Evolutionary conservation across 2,888 invertebrate species (phyloP).

Genomic region (Lasius platythorax): DNA sequence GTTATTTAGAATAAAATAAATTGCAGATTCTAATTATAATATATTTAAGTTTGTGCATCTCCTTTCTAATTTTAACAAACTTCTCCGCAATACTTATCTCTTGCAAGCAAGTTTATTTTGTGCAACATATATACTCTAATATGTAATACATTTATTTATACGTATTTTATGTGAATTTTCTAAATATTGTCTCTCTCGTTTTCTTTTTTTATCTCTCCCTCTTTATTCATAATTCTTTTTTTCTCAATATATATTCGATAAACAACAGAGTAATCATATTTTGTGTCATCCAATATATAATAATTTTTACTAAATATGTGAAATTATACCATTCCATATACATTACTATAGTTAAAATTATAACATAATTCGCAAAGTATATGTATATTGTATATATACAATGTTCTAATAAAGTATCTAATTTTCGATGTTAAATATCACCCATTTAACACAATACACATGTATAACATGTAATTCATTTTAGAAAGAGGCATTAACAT

Average conservation of each 20-base stretch:
- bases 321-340: neutral
- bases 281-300: neutral
- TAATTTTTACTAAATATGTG: neutral
- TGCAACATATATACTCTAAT: constrained; percentile 24
- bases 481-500: constrained; percentile 2
- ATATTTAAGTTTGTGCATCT: neutral
- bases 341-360: neutral
- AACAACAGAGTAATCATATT: constrained; percentile 26
- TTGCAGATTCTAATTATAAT: neutral
- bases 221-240: neutral
- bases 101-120: constrained; percentile 25
- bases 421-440: neutral
- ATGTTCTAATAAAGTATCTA: constrained; percentile 11
- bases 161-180: constrained; percentile 29
- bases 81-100: neutral
- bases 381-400: constrained; percentile 12
- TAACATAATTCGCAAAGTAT: constrained; percentile 26
- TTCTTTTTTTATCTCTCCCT: constrained; percentile 6
- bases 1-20: constrained; percentile 4
- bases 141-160: constrained; percentile 40
- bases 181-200: constrained; percentile 39
- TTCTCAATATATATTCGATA: constrained; percentile 1
- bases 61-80: neutral
- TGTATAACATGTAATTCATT: neutral
- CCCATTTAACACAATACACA: neutral